Evolutionary conservation across 2,888 invertebrate species (phyloP), one percentile per base, ranked within the genome.

Genomic region (Lasius fuliginosus): DNA sequence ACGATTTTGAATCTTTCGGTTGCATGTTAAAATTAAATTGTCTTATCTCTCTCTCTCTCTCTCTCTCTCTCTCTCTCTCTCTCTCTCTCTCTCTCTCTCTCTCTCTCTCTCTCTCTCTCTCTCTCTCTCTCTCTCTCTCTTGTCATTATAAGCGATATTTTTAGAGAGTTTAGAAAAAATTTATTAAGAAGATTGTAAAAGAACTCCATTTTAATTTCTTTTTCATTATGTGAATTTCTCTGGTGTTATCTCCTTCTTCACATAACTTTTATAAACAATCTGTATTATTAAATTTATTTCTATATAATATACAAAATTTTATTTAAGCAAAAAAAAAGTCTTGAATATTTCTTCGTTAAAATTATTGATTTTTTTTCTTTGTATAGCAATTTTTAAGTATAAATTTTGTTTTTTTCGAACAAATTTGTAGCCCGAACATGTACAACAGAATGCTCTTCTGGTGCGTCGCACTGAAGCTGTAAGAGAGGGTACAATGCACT

Each of bases 341-440:
- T 23, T 56, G 23, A 56, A 23, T 23, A 18, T 49, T 65, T 62
- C 3, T 65, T 42, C 15, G 30, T 75, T 53, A 42, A 8, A n/a
- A 12, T 11, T 40, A 12, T 11, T 23, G 2, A 74, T 60, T 42
- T 8, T 60, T 40, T n/a, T 49, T 49, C 49, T 49, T 8, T 18
- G 8, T 15, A 11, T 18, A 69, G 0, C 1, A 18, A 30, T 42
- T 42, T 12, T 18, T 42, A 1, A 3, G 12, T 30, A 3, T 74
- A 62, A 62, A 73, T 5, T 42, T 74, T 1, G 2, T 5, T 68
- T 42, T n/a, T 56, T 30, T 67, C 1, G 6, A 15, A 77, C 2
- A 40, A 27, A 67, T 27, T 85, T 84, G 76, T 89, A 96, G 93
- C 95, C 95, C 23, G 96, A 96, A 27, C 95, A 96, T 90, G 95